Evolutionary conservation across 2,113 vertebrate species (phyloP).

Genomic region (Hystrix brachyura): DNA sequence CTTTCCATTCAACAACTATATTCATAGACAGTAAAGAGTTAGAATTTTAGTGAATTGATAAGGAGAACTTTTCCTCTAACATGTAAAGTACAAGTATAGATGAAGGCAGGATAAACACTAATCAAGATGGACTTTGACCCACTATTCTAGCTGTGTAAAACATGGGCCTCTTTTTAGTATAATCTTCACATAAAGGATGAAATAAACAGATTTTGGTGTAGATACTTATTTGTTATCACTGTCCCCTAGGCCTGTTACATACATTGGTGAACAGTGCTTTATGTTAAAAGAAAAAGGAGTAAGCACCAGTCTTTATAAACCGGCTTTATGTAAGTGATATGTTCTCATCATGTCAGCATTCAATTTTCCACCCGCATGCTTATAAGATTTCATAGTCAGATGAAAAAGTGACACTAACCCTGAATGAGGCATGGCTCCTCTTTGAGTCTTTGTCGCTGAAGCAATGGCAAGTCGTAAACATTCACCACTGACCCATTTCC

Average conservation of each 20-base stretch:
- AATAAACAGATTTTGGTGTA: constrained; percentile 16
- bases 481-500: neutral
- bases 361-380: neutral
- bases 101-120: neutral
- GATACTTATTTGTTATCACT: neutral
- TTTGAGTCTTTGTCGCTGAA: neutral
- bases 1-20: neutral
- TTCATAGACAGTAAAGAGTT: neutral
- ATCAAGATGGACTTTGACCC: neutral
- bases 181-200: neutral
- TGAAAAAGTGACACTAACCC: neutral
- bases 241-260: neutral
- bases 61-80: neutral
- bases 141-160: neutral
- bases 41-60: neutral
- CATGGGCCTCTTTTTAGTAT: neutral
- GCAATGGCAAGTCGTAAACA: neutral
- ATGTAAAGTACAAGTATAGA: neutral
- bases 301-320: neutral
- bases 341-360: constrained; percentile 45
- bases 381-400: neutral
- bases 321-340: neutral
- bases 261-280: neutral
- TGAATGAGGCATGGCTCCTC: constrained; percentile 16
- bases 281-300: neutral